Evolutionary conservation across 2,113 vertebrate species (phyloP), one percentile per base, ranked within the genome.

Genomic region (Antigone vipio): DNA sequence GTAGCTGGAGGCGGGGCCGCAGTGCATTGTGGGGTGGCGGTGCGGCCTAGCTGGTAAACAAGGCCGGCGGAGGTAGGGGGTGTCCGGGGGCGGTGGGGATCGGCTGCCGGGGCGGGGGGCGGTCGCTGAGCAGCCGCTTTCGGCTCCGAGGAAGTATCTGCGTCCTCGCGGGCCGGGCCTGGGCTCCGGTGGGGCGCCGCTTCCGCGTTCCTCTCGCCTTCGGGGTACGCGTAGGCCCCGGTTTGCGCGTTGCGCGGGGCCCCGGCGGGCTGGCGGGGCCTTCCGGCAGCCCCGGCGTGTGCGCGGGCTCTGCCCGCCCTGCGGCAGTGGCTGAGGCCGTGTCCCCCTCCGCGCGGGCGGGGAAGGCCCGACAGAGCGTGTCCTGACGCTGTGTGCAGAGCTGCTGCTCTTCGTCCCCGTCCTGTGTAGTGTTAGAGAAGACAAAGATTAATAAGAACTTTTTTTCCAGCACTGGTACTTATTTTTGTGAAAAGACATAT

Each of bases 401-500:
- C 50, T 27, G 29, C 35, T 34, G 73, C 60, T 6, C 6, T 4
- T 71, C 9, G 6, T 7, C 21, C 15, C 24, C 14, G 0, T 4
- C 19, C 0, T 0, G 5, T 5, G 6, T 23, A 16, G 0, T 1
- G 6, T 5, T 9, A 22, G 24, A 11, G 12, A 38, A 22, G 15
- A 16, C 40, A 5, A 62, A 3, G 11, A 0, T 11, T 14, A 10
- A 2, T 50, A 4, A 11, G 16, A 2, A 4, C 15, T 17, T 5
- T 11, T 38, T 32, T 38, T 24, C 29, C 35, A 18, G 27, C 15
- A 6, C 12, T 3, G 1, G 3, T 32, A 2, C 15, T 27, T 27
- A 2, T 8, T 42, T 29, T 26, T 42, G 22, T 22, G 53, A 3
- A 9, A 29, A 27, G 27, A 4, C 1, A 1, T 5, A 2, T 1